These are phyloP conservation scores for Dusona sp. DNA, from an alignment of 2,888 invertebrate species.

Conservation along the genomic window DNA sequence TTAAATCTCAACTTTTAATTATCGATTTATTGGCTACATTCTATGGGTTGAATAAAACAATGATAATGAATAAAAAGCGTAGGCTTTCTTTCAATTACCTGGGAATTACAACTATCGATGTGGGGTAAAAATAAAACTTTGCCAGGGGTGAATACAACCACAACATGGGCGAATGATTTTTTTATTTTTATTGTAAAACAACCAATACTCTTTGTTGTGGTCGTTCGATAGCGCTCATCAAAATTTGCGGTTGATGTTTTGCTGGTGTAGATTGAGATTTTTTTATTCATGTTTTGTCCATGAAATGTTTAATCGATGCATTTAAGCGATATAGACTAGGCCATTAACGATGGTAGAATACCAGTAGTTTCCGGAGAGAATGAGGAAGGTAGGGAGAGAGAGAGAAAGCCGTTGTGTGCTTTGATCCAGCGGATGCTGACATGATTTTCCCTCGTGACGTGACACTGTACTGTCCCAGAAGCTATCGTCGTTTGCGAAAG, in stretches of 20 bases:
- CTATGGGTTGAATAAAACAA: not conserved
- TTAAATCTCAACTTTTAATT: not conserved
- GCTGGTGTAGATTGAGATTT: slow-evolving; percentile 13
- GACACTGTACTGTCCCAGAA: slow-evolving; percentile 22
- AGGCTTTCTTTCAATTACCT: not conserved
- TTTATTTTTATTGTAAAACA: not conserved
- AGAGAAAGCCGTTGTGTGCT: slow-evolving; percentile 19
- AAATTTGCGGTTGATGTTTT: slow-evolving; percentile 40
- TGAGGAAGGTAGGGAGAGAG: slow-evolving; percentile 11
- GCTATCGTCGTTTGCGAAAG: slow-evolving; percentile 46
- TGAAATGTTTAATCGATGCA: slow-evolving; percentile 39
- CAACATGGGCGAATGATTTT: not conserved
- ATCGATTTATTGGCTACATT: not conserved
- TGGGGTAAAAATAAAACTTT: slow-evolving; percentile 3
- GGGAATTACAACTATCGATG: not conserved
- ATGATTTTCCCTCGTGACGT: slow-evolving; percentile 42
- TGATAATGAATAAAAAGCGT: not conserved
- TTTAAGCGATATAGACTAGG: not conserved
- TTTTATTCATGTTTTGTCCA: slow-evolving; percentile 11
- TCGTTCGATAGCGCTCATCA: slow-evolving; percentile 38
- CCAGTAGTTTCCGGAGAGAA: not conserved
- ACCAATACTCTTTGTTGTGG: slow-evolving; percentile 35
- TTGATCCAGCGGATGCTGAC: slow-evolving; percentile 43
- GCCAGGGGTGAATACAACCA: not conserved
- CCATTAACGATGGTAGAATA: not conserved